Conservation (phyloP, 2,888 invertebrate genomes). For the Limnephilus lunatus region DNA sequence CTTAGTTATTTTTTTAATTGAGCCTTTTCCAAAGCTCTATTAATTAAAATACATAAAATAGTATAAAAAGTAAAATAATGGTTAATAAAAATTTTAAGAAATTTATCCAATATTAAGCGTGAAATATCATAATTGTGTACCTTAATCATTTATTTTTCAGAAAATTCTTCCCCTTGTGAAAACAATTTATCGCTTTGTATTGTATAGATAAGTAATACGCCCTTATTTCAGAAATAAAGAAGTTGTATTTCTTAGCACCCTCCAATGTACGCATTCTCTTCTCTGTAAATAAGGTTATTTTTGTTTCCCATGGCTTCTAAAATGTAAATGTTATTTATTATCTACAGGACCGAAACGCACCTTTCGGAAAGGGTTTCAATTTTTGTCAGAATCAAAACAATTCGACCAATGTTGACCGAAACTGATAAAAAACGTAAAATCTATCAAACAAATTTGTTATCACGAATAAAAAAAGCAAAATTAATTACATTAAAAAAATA, state of each 20-base stretch:
- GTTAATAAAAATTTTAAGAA: no score
- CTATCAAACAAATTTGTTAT: no score
- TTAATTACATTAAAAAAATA: no score
- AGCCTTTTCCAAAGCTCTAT: no score
- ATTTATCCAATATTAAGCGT: background rate
- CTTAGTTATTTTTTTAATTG: no score
- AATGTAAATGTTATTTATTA: background rate
- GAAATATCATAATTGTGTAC: background rate
- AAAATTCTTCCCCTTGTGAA: background rate
- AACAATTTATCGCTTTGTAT: background rate
- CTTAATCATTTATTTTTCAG: background rate
- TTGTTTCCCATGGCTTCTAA: background rate
- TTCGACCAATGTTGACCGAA: no score
- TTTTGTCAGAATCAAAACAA: background rate
- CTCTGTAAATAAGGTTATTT: background rate
- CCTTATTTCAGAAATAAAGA: background rate
- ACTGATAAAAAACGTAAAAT: background rate
- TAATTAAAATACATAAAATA: no score
- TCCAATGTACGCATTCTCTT: background rate
- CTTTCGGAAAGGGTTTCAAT: background rate
- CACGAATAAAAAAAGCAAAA: no score
- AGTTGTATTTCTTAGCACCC: background rate
- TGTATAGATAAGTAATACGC: background rate
- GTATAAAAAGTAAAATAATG: no score
- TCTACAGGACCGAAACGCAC: background rate